These are phyloP conservation scores for Gadopsis marmoratus DNA, from an alignment of 2,797 vertebrate species.

Conservation along the genomic window DNA sequence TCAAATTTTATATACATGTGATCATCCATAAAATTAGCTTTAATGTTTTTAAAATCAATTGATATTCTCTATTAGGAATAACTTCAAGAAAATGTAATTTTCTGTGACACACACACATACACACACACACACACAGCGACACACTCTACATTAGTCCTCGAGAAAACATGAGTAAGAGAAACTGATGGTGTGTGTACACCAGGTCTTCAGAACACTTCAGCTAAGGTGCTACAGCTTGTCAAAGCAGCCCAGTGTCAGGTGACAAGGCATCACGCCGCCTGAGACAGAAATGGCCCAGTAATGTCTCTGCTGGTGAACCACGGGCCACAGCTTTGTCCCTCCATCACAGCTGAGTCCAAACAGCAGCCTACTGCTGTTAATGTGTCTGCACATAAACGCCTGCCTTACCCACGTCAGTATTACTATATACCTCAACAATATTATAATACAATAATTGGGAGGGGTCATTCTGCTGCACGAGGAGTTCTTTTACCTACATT, in stretches of 20 bases:
- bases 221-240: slow-evolving; percentile 89
- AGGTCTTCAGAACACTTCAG: slow-evolving; percentile 81
- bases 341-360: slow-evolving; percentile 74
- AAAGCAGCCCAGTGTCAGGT: slow-evolving; percentile 83
- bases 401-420: slow-evolving; percentile 44
- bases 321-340: slow-evolving; percentile 84
- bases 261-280: slow-evolving; percentile 86
- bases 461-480: not conserved
- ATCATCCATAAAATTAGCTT: not conserved
- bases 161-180: slow-evolving; percentile 85
- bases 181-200: slow-evolving; percentile 85
- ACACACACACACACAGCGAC: not conserved
- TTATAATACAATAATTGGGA: not conserved
- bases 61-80: not conserved
- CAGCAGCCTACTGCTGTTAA: slow-evolving; percentile 75
- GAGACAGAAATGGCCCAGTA: slow-evolving; percentile 91
- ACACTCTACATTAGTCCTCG: slow-evolving; percentile 77
- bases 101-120: slow-evolving; percentile 39
- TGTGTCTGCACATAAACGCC: slow-evolving; percentile 69
- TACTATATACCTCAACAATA: not conserved
- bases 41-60: not conserved
- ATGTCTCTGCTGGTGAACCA: slow-evolving; percentile 89
- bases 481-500: not conserved
- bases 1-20: not conserved
- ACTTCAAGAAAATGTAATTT: slow-evolving; percentile 10